Percentiles rank a stretch among this genome's conserved stretches.
Conservation (phyloP, 1,140 invertebrate genomes). For the Frieseomelitta varia region DNA sequence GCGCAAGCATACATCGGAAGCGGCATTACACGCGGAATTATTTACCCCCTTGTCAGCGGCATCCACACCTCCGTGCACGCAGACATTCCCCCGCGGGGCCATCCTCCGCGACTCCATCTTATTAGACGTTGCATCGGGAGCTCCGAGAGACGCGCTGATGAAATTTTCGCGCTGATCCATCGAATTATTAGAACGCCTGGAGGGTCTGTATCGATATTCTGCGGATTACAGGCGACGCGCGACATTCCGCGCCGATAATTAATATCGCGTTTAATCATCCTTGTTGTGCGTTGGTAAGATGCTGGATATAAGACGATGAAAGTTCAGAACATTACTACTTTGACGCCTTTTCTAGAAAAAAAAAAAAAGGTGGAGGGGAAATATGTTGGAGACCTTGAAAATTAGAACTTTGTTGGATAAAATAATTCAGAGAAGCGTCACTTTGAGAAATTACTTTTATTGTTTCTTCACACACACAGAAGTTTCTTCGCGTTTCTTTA, state of each 20-base stretch:
- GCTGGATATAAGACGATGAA: neutral
- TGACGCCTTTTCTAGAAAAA: no score
- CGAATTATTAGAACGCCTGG: constrained; percentile 3
- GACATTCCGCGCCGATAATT: neutral
- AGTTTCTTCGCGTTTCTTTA: no score
- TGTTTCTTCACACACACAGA: no score
- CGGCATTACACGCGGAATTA: constrained; percentile 23
- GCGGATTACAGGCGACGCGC: constrained; percentile 6
- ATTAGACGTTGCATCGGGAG: neutral
- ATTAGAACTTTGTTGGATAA: no score
- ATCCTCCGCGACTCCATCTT: constrained; percentile 14
- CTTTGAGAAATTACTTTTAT: no score
- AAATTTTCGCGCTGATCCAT: constrained; percentile 24
- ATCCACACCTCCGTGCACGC: neutral
- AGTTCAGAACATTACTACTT: no score
- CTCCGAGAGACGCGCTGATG: neutral
- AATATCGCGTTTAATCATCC: neutral
- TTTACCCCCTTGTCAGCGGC: neutral
- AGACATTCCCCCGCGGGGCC: neutral
- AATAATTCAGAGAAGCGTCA: no score
- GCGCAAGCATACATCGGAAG: neutral
- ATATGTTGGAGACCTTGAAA: no score
- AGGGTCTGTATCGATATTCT: neutral
- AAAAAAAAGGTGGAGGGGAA: no score
- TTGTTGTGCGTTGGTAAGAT: neutral